These are phyloP conservation scores for Polypterus senegalus DNA, from an alignment of 2,113 vertebrate genomes.

Conservation along the genomic window DNA sequence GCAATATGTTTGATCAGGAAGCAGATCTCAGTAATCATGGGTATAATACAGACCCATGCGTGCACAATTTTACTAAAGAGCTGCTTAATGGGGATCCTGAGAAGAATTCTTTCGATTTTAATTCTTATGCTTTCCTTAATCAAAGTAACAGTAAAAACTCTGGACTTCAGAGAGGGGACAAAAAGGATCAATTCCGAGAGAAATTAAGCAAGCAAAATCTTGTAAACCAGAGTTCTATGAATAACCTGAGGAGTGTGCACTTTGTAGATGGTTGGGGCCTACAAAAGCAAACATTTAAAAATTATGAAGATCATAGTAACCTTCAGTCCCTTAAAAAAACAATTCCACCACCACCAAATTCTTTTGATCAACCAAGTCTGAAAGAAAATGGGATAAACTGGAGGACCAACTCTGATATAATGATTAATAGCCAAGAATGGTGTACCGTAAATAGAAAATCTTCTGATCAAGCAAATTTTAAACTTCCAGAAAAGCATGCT, in stretches of 20 bases:
- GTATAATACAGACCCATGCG: background rate
- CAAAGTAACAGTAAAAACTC: conserved; percentile 6
- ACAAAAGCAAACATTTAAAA: conserved; percentile 17
- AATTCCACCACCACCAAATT: background rate
- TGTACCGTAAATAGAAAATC: conserved; percentile 18
- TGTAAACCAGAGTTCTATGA: conserved; percentile 7
- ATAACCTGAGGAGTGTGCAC: conserved; percentile 2
- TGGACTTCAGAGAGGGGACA: conserved; percentile 7
- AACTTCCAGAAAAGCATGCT: conserved; percentile 16
- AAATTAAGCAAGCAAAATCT: conserved; percentile 14
- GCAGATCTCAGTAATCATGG: conserved; percentile 9
- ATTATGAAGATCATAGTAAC: conserved; percentile 9
- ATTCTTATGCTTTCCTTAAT: conserved; percentile 15
- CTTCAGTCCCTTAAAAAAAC: conserved; percentile 10
- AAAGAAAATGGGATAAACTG: conserved; percentile 20
- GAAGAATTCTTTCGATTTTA: background rate
- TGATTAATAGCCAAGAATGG: conserved; percentile 16
- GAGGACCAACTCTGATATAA: conserved; percentile 2
- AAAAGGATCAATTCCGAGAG: conserved; percentile 17
- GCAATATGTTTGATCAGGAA: background rate
- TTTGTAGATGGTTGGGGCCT: conserved; percentile 21
- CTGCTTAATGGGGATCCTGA: conserved; percentile 4
- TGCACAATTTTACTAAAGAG: background rate
- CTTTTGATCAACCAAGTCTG: conserved; percentile 13
- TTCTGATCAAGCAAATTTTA: conserved; percentile 9